Evolutionary conservation across 2,113 vertebrate species (phyloP), one percentile per base, ranked within the genome.

Genomic region (Bufo bufo): DNA sequence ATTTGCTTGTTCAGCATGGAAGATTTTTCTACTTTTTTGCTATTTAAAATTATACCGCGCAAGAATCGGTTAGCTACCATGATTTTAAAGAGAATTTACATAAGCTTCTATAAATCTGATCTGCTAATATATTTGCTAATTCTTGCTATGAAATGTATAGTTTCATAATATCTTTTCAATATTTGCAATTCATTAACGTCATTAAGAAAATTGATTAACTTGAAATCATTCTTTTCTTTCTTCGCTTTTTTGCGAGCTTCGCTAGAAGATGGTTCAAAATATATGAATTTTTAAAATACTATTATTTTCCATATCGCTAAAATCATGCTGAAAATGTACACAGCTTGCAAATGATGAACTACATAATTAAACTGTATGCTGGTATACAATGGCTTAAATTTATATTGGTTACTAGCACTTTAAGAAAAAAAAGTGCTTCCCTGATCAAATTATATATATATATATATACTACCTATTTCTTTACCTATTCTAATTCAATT

Each of bases 381-480:
- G 89, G 78, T 54, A 90, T 91, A 92, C 86, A 88, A 85, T 72
- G 89, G 74, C 85, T 91, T 90, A 89, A 89, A 89, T 87, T 89
- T 90, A 88, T 84, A 88, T 89, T 85, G 89, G 92, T 92, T 89
- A 86, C 88, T 92, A 91, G 90, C 90, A 90, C 91, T 83, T 88
- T 66, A 43, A 82, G 90, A 89, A 75, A 75, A 89, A 88, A 9
- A 58, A 86, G 49, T 50, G 2, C 8, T 89, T 92, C 90, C 90
- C 87, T 92, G 84, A 91, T 85, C 43, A 91, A 90, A 89, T 89
- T 88, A 90, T 65, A 90, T 91, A 47, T 74, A 74, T 89, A 65
- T 88, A 89, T 66, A 90, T 91, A 84, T 81, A 90, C 87, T 91
- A 91, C 79, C 80, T 83, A 88, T 65, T 84, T 83, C 33, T 77